Evolutionary conservation across 2,888 invertebrate genomes (phyloP), one percentile per base, ranked within the genome.

Genomic region (Hypselothyrea guttata): DNA sequence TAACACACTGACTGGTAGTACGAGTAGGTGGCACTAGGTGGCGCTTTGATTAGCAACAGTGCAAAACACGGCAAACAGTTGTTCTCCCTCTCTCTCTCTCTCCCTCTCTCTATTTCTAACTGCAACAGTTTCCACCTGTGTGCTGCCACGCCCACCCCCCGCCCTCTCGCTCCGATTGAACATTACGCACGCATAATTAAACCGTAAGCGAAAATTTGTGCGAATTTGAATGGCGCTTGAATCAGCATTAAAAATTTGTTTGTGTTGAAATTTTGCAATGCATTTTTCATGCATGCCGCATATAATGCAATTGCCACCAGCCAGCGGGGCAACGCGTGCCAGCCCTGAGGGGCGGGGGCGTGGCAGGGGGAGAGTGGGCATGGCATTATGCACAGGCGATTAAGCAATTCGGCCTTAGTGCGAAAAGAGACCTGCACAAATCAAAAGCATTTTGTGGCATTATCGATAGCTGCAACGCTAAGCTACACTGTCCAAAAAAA

Each of bases 131-230:
- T 2, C 13, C 16, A 8, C 4, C 28, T 27, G 7, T 7, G 18
- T 3, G 11, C 35, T 11, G 1, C 22, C 4, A 12, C 1, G 0
- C 2, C 30, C 15, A 0, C 5, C 4, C 7, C 31, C 2, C 1
- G 4, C 0, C 33, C 4, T 18, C 2, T n/a, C 9, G 7, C 12
- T 4, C 53, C 63, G 66, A 74, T 69, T 60, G 65, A 57, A 60
- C 63, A 76, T 76, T 74, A 71, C 60, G 57, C 40, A 76, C 75
- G 69, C 74, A 76, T 76, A 76, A 76, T 76, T 76, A 76, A 76
- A 62, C 63, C 44, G 57, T 66, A 70, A 66, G 62, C 74, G 59
- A 57, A 66, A 65, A 73, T 71, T 64, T 59, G 56, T 61, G 51
- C 67, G 51, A 67, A 67, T 71, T 48, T 38, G 56, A 66, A 66